Base-by-base conservation (phyloP, 2,797 vertebrate species). In the Bradypodion pumilum region DNA sequence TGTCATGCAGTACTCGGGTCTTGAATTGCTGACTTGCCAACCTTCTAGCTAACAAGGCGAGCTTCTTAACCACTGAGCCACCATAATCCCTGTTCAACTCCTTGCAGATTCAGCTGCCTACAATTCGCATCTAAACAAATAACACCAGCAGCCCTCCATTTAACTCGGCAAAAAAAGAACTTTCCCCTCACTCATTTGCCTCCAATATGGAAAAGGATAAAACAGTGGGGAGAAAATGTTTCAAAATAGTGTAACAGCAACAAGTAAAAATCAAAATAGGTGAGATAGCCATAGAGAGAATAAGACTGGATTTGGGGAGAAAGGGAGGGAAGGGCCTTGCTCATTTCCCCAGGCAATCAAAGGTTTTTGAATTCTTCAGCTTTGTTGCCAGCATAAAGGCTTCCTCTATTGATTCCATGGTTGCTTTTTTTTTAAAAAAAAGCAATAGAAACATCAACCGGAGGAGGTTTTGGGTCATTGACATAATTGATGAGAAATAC, bases 401-500 rank as follows among this genome's bases (percentile, higher is more conserved):
- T 62, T 81, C 42, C 40, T 56, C 73, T 27, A 76, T 52, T 77
- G 52, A 85, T 85, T 85, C 62, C 73, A 2, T 9, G 13, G 2
- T 32, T 37, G 66, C 23, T 35, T 32, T n/a, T n/a, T 42, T 6
- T 49, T 62, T 62, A 62, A 62, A 79, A 75, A 66, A 79, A 75
- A 66, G 35, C 84, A 77, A 42, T 42, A 76, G 84, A 81, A 70
- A 81, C 79, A 81, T 62, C 65, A 81, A 44, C 42, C 5, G 6
- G 63, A 77, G 60, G 60, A 75, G 82, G 82, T 83, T 83, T 83
- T 35, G 74, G 74, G 32, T 85, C 74, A 63, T 35, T 77, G 66
- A 42, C 42, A 13, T 85, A 85, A 81, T 63, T 81, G 73, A 85
- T 85, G 79, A 81, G 73, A 81, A 77, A 85, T 81, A 63, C 65